These are phyloP conservation scores for Hippopotamus amphibius DNA, from an alignment of 2,113 vertebrate genomes.

Conservation along the genomic window DNA sequence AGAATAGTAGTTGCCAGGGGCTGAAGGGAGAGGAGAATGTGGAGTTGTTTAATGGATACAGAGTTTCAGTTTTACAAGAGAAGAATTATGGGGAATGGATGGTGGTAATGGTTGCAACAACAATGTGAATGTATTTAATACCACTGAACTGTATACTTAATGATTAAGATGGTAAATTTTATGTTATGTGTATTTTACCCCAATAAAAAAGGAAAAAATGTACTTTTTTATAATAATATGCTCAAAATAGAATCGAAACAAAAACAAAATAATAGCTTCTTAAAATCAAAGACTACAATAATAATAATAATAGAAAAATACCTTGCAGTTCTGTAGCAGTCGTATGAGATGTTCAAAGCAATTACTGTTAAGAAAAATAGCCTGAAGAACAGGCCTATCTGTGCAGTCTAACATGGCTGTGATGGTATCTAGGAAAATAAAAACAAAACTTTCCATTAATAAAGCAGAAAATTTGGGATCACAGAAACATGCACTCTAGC, in stretches of 20 bases:
- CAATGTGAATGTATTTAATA: background rate
- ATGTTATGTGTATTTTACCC: background rate
- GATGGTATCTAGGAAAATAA: conserved; percentile 92
- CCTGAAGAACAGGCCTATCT: conserved; percentile 98
- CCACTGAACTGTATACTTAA: background rate
- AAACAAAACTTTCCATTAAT: conserved; percentile 70
- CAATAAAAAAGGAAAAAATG: background rate
- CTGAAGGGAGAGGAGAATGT: background rate
- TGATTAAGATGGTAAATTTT: background rate
- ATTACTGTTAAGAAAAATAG: conserved; percentile 99
- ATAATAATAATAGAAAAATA: conserved; percentile 81
- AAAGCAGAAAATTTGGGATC: background rate
- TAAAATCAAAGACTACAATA: conserved; percentile 44
- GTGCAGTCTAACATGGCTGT: conserved; percentile 98
- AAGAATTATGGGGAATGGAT: background rate
- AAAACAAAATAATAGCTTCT: conserved; percentile 31
- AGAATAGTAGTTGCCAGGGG: background rate
- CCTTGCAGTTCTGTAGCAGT: conserved; percentile 99
- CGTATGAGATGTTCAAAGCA: conserved; percentile 98
- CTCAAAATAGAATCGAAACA: conserved; percentile 47
- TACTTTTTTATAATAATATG: background rate
- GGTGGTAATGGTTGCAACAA: background rate
- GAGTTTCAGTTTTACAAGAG: background rate
- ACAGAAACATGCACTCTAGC: conserved; percentile 19
- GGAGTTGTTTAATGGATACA: background rate